A percentile compares a stretch with the other conserved stretches of the same genome.
phyloP scores from a whole-genome alignment of 2,113 vertebrate genomes.

The Thalassarche chlororhynchos region DNA sequence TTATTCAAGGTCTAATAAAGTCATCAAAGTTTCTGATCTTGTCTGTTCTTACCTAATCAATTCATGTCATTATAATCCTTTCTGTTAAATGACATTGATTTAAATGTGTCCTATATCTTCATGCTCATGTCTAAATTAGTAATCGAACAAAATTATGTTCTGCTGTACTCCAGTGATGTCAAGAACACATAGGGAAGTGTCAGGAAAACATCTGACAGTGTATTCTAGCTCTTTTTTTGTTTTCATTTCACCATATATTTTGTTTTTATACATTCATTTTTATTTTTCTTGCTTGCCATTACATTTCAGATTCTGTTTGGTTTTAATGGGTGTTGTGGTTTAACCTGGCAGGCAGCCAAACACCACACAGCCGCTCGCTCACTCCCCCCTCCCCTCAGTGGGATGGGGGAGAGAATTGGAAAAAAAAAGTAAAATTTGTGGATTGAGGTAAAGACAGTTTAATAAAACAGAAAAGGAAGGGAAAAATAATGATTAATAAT shows the following conservation, averaged over 20 bases:
- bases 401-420: too few species aligned
- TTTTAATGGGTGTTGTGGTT: not conserved
- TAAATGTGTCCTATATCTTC: not conserved
- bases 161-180: not conserved
- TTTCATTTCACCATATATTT: not conserved
- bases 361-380: too few species aligned
- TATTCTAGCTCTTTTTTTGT: not conserved
- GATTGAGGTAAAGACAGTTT: too few species aligned
- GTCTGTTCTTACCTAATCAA: not conserved
- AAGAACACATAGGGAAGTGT: not conserved
- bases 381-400: too few species aligned
- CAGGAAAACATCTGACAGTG: not conserved
- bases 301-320: not conserved
- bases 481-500: too few species aligned
- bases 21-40: not conserved
- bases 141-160: not conserved
- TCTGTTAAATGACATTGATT: not conserved
- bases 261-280: not conserved
- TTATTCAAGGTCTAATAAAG: not conserved
- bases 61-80: not conserved
- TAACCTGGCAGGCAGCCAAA: too few species aligned
- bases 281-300: not conserved
- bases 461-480: too few species aligned
- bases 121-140: not conserved
- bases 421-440: too few species aligned